Conservation (phyloP, 23 tunicate species). For the Clavelina lepadiformis region DNA sequence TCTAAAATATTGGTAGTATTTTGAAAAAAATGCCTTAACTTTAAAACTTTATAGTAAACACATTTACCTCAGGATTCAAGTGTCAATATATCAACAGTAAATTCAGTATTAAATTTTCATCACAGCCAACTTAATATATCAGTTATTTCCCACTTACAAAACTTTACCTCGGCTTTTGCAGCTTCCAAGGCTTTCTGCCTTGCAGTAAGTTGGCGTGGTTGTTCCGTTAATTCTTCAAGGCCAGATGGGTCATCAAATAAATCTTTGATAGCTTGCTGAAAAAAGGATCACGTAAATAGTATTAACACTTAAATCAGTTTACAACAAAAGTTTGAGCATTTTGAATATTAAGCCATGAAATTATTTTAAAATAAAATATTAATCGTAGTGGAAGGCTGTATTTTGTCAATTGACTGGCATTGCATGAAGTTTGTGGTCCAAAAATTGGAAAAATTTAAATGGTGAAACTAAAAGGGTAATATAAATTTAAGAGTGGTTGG, state of each 20-base stretch:
- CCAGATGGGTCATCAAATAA: slow-evolving; percentile 72
- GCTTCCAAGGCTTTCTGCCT: slow-evolving; percentile 70
- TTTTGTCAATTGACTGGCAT: no score
- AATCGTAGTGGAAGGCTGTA: no score
- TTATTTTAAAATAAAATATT: not conserved
- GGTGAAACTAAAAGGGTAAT: no score
- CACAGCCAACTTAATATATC: no score
- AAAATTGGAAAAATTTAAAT: no score
- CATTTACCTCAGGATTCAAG: slow-evolving; percentile 9
- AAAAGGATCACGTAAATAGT: not conserved
- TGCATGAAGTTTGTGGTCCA: no score
- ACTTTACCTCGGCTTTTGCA: slow-evolving; percentile 29
- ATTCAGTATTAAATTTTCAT: not conserved
- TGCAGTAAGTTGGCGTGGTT: slow-evolving; percentile 38
- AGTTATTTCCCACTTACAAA: no score
- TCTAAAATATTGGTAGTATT: not conserved
- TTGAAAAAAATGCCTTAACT: not conserved
- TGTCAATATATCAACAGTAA: slow-evolving; percentile 9
- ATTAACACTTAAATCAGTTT: no score
- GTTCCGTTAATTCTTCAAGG: slow-evolving; percentile 56
- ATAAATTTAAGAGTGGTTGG: no score
- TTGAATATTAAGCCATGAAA: no score
- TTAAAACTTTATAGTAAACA: not conserved
- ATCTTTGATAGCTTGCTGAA: slow-evolving; percentile 46
- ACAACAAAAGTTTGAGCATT: no score